Evolutionary conservation across 2,797 vertebrate genomes (phyloP).

Genomic region (Sphenodon punctatus): DNA sequence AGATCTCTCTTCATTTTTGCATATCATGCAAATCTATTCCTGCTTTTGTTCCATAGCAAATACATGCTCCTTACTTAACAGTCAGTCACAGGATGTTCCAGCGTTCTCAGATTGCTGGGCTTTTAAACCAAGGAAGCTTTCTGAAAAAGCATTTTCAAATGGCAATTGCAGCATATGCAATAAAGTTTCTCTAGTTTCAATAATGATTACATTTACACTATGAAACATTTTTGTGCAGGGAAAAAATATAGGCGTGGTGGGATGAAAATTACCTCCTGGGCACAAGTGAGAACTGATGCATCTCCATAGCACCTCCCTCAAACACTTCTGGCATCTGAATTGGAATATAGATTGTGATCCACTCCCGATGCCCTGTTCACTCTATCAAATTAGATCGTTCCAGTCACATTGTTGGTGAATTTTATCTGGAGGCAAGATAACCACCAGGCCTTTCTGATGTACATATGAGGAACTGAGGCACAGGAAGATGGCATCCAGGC

Average conservation of each 20-base stretch:
- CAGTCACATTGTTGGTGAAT: no score
- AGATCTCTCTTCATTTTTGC: background rate
- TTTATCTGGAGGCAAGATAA: no score
- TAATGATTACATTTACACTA: background rate
- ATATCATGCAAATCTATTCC: conserved; percentile 42
- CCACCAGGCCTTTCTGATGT: background rate
- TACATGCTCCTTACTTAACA: background rate
- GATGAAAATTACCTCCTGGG: background rate
- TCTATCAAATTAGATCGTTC: no score
- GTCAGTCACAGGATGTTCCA: background rate
- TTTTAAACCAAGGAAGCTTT: conserved; percentile 10
- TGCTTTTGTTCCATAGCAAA: conserved; percentile 17
- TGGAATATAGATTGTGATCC: background rate
- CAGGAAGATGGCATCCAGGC: background rate
- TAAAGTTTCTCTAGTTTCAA: background rate
- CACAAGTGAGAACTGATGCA: no score
- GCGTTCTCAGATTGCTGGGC: background rate
- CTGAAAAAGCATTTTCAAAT: background rate
- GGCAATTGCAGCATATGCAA: background rate
- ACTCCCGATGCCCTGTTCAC: no score
- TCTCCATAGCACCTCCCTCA: background rate
- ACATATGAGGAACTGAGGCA: background rate
- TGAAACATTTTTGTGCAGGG: background rate
- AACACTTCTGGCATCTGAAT: background rate
- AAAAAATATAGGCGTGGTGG: background rate